Conservation (phyloP, 2,888 invertebrate species). For the Campoletis raptor region DNA sequence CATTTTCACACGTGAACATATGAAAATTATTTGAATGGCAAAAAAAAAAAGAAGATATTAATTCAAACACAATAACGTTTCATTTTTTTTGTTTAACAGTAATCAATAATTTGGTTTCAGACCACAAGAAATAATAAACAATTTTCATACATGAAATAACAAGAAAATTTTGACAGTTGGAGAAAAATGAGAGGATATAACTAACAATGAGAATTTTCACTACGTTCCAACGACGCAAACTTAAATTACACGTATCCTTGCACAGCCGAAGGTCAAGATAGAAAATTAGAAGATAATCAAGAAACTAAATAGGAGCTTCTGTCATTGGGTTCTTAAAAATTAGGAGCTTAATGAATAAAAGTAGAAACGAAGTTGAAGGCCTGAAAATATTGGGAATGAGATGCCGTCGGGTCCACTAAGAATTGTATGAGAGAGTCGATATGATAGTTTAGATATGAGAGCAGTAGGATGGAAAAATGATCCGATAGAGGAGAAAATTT, state of each 20-base stretch:
- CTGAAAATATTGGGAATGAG: neutral
- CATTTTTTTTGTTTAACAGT: neutral
- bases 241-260: neutral
- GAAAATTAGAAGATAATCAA: neutral
- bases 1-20: too few species aligned
- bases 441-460: neutral
- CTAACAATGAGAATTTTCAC: neutral
- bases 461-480: neutral
- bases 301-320: neutral
- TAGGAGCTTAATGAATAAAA: neutral
- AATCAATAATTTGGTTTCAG: too few species aligned
- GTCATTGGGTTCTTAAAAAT: neutral
- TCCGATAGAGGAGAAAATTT: neutral
- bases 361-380: neutral
- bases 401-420: neutral
- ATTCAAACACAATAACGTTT: neutral
- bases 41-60: neutral
- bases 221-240: neutral
- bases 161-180: neutral
- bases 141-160: too few species aligned
- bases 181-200: neutral
- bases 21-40: neutral
- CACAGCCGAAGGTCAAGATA: neutral
- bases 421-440: neutral
- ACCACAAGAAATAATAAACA: neutral